Evolutionary conservation across 1,140 invertebrate genomes (phyloP).

Genomic region (Dreissena polymorpha): DNA sequence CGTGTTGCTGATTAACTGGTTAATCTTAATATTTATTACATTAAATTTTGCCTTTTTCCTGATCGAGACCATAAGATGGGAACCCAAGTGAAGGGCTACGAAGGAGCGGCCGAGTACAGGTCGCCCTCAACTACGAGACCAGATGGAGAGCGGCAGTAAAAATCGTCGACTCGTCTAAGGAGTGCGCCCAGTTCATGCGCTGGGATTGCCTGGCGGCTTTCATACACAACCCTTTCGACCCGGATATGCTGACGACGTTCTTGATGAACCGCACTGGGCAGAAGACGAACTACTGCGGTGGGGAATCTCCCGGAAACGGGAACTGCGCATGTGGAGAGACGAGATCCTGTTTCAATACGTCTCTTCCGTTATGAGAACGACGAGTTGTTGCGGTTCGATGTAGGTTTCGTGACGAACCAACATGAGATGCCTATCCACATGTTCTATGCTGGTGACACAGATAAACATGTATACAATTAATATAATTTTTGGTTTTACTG

Average conservation of each 20-base stretch:
- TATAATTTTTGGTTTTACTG: too few species aligned
- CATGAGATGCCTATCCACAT: constrained; percentile 67
- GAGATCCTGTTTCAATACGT: constrained; percentile 51
- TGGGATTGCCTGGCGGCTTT: constrained; percentile 70
- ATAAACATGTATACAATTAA: too few species aligned
- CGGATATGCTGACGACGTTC: constrained; percentile 61
- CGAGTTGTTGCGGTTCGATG: constrained; percentile 63
- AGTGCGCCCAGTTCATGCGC: constrained; percentile 68
- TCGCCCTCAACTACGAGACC: constrained; percentile 58
- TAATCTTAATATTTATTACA: too few species aligned
- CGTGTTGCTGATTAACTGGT: too few species aligned
- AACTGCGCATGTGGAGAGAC: constrained; percentile 70
- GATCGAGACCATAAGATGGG: constrained; percentile 65
- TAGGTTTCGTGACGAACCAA: constrained; percentile 67
- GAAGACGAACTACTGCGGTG: constrained; percentile 67
- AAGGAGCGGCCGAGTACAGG: constrained; percentile 66
- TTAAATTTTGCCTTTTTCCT: too few species aligned
- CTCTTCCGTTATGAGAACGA: constrained; percentile 70
- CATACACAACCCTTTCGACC: constrained; percentile 64
- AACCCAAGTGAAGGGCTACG: constrained; percentile 64
- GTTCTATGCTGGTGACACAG: constrained; percentile 71
- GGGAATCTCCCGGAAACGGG: constrained; percentile 60
- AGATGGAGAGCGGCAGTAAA: constrained; percentile 55
- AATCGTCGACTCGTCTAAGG: constrained; percentile 62
- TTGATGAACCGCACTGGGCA: constrained; percentile 64